phyloP scores from a whole-genome alignment of 2,113 vertebrate species.

The Furnarius figulus region DNA sequence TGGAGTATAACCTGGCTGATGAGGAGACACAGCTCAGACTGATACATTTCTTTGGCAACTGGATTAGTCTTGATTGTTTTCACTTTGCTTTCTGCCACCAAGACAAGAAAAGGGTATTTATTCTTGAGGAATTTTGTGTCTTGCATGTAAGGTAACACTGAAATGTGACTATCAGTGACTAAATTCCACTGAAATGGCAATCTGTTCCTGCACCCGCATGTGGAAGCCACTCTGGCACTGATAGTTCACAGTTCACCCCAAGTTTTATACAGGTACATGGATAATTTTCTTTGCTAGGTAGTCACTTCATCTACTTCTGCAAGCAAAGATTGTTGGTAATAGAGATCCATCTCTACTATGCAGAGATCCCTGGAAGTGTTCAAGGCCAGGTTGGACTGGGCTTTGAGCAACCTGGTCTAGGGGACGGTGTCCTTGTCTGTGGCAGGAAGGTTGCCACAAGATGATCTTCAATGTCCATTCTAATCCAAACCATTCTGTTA shows the following conservation, averaged over 20 bases:
- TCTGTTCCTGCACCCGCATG: rapidly evolving
- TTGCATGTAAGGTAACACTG: not conserved
- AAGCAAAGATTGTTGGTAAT: not conserved
- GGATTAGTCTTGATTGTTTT: not conserved
- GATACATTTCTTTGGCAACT: not conserved
- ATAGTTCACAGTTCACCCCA: not conserved
- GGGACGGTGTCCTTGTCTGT: too few species aligned
- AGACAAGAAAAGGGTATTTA: not conserved
- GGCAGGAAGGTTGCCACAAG: not conserved
- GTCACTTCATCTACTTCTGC: not conserved
- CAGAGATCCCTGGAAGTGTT: not conserved
- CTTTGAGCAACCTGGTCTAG: not conserved
- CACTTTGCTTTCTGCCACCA: not conserved
- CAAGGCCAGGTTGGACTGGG: too few species aligned
- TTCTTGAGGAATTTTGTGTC: not conserved
- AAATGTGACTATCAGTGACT: not conserved
- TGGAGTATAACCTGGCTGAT: not conserved
- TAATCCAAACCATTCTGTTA: not conserved
- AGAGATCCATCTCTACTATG: not conserved
- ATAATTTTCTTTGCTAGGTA: not conserved
- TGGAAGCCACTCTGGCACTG: not conserved
- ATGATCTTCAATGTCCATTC: not conserved
- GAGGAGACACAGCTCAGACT: not conserved
- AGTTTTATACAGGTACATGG: not conserved
- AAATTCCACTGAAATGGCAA: not conserved